A percentile compares a stretch with the other conserved stretches of the same genome.
Evolutionary conservation across 1,140 invertebrate species (phyloP).

Genomic region (Brachionus asplanchnoidis): DNA sequence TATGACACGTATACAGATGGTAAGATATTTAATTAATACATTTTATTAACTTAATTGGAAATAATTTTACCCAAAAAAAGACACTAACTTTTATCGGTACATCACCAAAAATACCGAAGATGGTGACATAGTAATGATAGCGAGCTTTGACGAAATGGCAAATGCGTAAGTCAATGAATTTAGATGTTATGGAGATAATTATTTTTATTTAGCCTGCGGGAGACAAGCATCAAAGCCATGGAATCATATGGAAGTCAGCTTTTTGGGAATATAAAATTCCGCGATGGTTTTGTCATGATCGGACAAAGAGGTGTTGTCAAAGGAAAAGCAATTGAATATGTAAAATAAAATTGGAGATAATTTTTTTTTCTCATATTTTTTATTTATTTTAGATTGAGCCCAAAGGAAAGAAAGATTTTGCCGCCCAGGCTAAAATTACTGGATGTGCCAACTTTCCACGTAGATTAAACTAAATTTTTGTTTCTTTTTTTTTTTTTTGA

Average conservation of each 20-base stretch:
- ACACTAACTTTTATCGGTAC: conserved; percentile 46
- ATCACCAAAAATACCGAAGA: conserved; percentile 47
- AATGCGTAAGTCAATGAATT: conserved; percentile 45
- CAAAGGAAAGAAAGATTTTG: conserved; percentile 38
- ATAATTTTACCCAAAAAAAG: conserved; percentile 44
- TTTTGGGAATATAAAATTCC: conserved; percentile 58
- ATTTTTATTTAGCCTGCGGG: conserved; percentile 46
- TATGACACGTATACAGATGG: conserved; percentile 51
- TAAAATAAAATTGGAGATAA: conserved; percentile 46
- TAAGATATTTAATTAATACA: conserved; percentile 41
- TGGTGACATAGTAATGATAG: conserved; percentile 47
- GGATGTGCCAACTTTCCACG: conserved; percentile 36
- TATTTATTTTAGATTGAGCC: neutral
- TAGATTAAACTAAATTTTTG: neutral
- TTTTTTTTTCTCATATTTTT: neutral
- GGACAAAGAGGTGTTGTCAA: conserved; percentile 60
- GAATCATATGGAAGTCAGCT: conserved; percentile 55
- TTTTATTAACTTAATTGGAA: neutral
- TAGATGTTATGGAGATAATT: too few species aligned
- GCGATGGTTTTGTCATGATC: conserved; percentile 61
- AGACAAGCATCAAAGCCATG: conserved; percentile 47
- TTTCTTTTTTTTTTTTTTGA: neutral
- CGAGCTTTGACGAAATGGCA: conserved; percentile 51
- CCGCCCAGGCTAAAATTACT: neutral
- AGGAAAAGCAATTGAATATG: conserved; percentile 60